Conservation (phyloP, 2,113 vertebrate genomes). For the Todiramphus saurophagus region DNA sequence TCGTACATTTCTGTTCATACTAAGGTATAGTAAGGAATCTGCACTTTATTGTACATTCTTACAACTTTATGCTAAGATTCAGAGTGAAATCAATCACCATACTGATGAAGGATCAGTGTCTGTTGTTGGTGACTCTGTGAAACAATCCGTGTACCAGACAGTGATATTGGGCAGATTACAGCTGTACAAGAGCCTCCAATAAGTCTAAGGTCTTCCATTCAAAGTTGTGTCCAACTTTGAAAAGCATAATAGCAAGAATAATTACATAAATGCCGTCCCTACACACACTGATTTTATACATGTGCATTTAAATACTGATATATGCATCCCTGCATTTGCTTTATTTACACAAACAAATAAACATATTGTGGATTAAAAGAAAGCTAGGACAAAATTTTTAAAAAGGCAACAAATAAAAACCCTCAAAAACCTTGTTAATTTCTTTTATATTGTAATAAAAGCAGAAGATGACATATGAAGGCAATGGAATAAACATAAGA, state of each 20-base stretch:
- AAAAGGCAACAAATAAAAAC: neutral
- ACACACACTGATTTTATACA: neutral
- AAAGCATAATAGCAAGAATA: neutral
- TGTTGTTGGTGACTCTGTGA: neutral
- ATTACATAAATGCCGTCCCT: neutral
- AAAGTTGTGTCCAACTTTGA: neutral
- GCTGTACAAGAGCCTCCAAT: neutral
- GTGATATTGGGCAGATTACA: neutral
- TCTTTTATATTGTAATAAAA: neutral
- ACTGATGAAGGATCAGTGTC: neutral
- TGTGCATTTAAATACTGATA: neutral
- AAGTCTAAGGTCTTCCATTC: neutral
- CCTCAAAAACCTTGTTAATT: neutral
- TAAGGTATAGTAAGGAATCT: neutral
- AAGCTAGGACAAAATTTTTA: neutral
- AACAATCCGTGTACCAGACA: neutral
- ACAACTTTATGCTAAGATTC: neutral
- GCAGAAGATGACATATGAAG: neutral
- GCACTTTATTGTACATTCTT: neutral
- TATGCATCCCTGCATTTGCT: neutral
- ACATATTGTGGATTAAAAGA: neutral
- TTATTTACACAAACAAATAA: neutral
- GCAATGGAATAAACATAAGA: neutral
- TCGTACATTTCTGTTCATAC: neutral
- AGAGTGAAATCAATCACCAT: neutral